Conservation (phyloP, 1,140 invertebrate genomes). For the Lithobius niger region DNA sequence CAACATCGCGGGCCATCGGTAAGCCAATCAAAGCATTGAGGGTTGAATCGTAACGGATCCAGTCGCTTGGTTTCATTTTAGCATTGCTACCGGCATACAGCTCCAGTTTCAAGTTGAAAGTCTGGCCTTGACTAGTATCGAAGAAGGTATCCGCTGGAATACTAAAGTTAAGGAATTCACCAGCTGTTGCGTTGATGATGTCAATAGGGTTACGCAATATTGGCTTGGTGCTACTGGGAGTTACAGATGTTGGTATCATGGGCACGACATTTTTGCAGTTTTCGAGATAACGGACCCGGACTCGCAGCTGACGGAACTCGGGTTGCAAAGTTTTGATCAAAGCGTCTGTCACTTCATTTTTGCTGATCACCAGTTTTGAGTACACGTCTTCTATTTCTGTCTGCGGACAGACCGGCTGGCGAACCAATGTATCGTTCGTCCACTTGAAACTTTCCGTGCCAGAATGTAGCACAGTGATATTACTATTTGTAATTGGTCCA, state of each 20-base stretch:
- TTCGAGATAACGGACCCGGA: conserved; percentile 20
- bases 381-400: too few relatives aligned
- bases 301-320: conserved; percentile 20
- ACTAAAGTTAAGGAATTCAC: conserved; percentile 58
- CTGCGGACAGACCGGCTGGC: conserved; percentile 52
- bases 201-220: conserved; percentile 69
- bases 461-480: conserved; percentile 1
- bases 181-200: conserved; percentile 59
- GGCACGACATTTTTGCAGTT: conserved; percentile 17
- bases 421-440: conserved; percentile 73
- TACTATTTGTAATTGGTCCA: neutral
- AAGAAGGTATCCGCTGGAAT: conserved; percentile 76
- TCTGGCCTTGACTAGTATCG: conserved; percentile 68
- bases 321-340: too few relatives aligned
- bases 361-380: too few relatives aligned
- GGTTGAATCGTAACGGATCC: conserved; percentile 76
- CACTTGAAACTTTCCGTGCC: conserved; percentile 41
- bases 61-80: conserved; percentile 25
- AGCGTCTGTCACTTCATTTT: too few relatives aligned
- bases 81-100: neutral
- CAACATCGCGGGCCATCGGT: conserved; percentile 50
- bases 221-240: conserved; percentile 47
- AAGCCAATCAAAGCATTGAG: conserved; percentile 83
- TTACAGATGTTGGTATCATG: conserved; percentile 14
- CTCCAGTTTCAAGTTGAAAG: conserved; percentile 53